These are phyloP conservation scores for Lordiphosa collinella DNA, from an alignment of 1,140 invertebrate species.

Conservation along the genomic window DNA sequence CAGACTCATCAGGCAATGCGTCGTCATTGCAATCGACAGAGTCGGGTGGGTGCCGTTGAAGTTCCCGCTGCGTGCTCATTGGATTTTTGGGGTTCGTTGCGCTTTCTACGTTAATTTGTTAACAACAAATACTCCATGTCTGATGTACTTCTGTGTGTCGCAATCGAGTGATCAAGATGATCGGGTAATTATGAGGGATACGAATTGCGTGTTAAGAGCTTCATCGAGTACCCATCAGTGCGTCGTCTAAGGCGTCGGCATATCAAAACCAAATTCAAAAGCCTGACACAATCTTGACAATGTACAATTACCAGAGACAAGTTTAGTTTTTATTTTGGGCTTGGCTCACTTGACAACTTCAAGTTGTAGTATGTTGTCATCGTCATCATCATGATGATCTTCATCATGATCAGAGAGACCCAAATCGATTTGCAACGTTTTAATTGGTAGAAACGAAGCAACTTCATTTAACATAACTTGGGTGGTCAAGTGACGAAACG, in stretches of 20 bases:
- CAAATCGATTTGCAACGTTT: conserved; percentile 76
- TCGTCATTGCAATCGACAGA: conserved; percentile 69
- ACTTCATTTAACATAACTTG: conserved; percentile 37
- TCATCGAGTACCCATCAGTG: not conserved
- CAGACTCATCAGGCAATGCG: conserved; percentile 47
- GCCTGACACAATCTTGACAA: conserved; percentile 48
- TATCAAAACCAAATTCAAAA: conserved; percentile 60
- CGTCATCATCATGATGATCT: conserved; percentile 35
- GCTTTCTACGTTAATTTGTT: conserved; percentile 77
- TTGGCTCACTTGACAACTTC: conserved; percentile 49
- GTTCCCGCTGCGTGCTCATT: conserved; percentile 55
- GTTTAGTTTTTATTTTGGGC: conserved; percentile 52
- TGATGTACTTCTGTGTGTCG: conserved; percentile 50
- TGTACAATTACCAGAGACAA: conserved; percentile 69
- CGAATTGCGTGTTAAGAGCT: conserved; percentile 2
- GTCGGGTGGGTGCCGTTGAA: conserved; percentile 48
- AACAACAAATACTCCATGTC: conserved; percentile 59
- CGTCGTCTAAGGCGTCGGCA: conserved; percentile 49
- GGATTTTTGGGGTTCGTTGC: conserved; percentile 54
- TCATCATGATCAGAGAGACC: conserved; percentile 17
- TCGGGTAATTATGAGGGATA: conserved; percentile 51
- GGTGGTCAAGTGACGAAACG: conserved; percentile 59
- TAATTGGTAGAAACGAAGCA: conserved; percentile 56
- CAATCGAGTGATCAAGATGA: conserved; percentile 49
- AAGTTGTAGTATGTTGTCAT: conserved; percentile 26